phyloP scores from a whole-genome alignment of 1,140 invertebrate species.

The Drosophila guanche region DNA sequence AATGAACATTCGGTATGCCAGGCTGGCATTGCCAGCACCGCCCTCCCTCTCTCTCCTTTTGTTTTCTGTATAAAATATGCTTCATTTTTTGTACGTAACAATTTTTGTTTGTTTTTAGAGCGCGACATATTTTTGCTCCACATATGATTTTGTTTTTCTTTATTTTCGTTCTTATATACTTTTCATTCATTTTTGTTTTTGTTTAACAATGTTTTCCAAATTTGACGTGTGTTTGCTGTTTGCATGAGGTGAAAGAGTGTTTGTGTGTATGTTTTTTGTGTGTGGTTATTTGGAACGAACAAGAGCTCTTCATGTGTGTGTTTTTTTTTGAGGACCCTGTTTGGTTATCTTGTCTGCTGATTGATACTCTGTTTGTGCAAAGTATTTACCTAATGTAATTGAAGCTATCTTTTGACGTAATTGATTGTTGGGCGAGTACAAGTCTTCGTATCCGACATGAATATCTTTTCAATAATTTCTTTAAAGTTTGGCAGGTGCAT shows the following conservation, averaged over 20 bases:
- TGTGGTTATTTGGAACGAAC: conserved; percentile 29
- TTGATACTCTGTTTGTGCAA: conserved; percentile 39
- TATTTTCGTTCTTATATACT: conserved; percentile 71
- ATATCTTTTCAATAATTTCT: too few species aligned
- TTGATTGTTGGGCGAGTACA: too few species aligned
- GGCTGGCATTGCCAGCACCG: too few species aligned
- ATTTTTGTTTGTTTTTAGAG: conserved; percentile 6
- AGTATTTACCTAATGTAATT: conserved; percentile 37
- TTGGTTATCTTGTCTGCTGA: conserved; percentile 25
- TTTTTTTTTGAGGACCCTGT: conserved; percentile 3
- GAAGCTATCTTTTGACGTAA: conserved; percentile 4
- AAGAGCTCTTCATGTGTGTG: not conserved
- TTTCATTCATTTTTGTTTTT: conserved; percentile 54
- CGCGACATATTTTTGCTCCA: conserved; percentile 51
- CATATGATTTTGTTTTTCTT: conserved; percentile 49
- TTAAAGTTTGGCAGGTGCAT: too few species aligned
- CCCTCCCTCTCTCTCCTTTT: not conserved
- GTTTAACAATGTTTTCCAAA: conserved; percentile 71
- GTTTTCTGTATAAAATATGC: conserved; percentile 34
- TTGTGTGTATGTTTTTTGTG: not conserved
- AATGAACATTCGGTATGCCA: conserved; percentile 24
- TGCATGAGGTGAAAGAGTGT: conserved; percentile 50
- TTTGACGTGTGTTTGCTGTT: conserved; percentile 78
- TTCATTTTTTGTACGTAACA: conserved; percentile 22
- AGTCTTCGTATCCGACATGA: too few species aligned